Base-by-base conservation (phyloP, 2,888 invertebrate genomes). In the Nasonovia ribisnigri region DNA sequence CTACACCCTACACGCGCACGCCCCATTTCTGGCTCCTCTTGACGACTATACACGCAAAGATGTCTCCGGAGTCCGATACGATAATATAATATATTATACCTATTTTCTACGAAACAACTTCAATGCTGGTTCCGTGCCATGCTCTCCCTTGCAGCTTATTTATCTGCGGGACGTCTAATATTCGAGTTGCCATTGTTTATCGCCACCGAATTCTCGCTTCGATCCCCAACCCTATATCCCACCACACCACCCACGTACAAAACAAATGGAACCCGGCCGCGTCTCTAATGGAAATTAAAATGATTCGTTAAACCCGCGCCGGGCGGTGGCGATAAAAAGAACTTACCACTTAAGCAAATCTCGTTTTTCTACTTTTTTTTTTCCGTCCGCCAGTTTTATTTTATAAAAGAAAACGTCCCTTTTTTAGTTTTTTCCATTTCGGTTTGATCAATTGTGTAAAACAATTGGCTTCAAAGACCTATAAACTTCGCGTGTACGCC, bases 291-390 rank as follows among this genome's bases (percentile, higher is more conserved):
- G 93, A 93, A 93, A 93, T 93, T 93, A 93, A 93, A 93, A 93
- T 90, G 93, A 93, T 93, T 93, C 93, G 93, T 93, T 93, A 93
- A 93, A 90, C 90, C 87, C 92, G 42, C 91, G 51, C 26, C 60
- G 89, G 84, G 51, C 20, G 36, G 84, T 24, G 43, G 77, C 86
- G 29, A 93, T 84, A 90, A 93, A 93, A 93, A 93, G 93, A 90
- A 93, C 93, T 93, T 93, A 67, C 93, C 90, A 93, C 93, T 93
- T 93, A 93, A 93, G 90, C 93, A 93, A 93, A 93, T 93, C 60
- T 93, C 86, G 93, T 93, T 93, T 93, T 93, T 87, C 67, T 77
- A 2, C 54, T 60, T 60, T 86, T 54, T 57, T 87, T 29, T 77
- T 77, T 86, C 1, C 36, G 20, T n/a, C 46, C 51, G 16, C 86